Conservation (phyloP, 2,797 vertebrate species). For the Megalops cyprinoides region DNA sequence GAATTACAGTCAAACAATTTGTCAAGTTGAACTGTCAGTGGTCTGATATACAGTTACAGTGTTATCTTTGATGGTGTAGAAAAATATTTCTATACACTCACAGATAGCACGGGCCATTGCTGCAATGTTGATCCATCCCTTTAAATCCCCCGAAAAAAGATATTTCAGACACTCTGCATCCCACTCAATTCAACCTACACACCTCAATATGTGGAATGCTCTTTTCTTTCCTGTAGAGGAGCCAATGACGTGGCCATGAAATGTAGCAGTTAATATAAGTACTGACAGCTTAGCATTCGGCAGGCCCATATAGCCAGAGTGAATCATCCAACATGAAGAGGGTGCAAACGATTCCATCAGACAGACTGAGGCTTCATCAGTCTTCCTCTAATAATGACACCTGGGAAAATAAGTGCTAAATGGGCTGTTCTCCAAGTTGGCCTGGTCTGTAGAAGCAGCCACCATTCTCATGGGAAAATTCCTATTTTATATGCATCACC, state of each 20-base stretch:
- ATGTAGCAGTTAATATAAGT: conserved; percentile 27
- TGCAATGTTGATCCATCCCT: neutral
- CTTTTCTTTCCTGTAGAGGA: conserved; percentile 1
- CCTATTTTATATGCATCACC: neutral
- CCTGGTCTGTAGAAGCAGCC: neutral
- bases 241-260: conserved; percentile 9
- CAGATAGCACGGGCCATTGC: neutral
- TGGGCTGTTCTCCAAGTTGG: neutral
- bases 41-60: neutral
- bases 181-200: neutral
- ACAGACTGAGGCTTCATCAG: conserved; percentile 2
- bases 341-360: conserved; percentile 15
- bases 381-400: conserved; percentile 13
- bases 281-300: conserved; percentile 16
- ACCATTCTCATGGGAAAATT: neutral
- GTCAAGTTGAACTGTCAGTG: neutral
- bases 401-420: conserved; percentile 7
- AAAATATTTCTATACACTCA: conserved; percentile 26
- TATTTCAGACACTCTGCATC: conserved; percentile 16
- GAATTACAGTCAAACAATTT: neutral
- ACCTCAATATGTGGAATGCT: conserved; percentile 21
- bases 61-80: neutral
- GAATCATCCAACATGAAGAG: conserved; percentile 27
- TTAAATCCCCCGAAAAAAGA: neutral
- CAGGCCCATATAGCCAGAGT: conserved; percentile 14